A percentile compares a stretch with the other conserved stretches of the same genome.
phyloP scores from a whole-genome alignment of 2,888 invertebrate genomes.

The Notocelia uddmanniana region DNA sequence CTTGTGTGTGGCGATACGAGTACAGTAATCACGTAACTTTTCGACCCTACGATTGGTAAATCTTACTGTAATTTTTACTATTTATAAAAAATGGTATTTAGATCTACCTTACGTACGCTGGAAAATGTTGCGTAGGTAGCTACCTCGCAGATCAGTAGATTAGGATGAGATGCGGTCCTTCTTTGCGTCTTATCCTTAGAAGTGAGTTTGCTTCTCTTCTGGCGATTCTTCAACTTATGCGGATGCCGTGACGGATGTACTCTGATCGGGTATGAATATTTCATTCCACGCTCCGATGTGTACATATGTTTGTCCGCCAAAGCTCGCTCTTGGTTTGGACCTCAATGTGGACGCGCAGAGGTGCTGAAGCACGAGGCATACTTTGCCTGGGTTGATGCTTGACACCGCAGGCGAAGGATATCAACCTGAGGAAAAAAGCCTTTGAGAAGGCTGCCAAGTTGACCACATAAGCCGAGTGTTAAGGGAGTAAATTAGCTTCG shows the following conservation, averaged over 20 bases:
- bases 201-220: not conserved
- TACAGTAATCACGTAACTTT: too few relatives aligned
- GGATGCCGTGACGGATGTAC: not conserved
- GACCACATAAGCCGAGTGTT: not conserved
- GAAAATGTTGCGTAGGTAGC: too few relatives aligned
- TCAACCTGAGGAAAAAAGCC: not conserved
- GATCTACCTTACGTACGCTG: too few relatives aligned
- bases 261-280: not conserved
- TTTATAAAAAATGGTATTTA: too few relatives aligned
- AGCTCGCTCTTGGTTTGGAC: not conserved
- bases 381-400: not conserved
- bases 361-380: not conserved
- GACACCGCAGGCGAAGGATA: not conserved
- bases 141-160: too few relatives aligned
- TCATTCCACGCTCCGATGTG: not conserved
- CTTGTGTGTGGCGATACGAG: too few relatives aligned
- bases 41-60: too few relatives aligned
- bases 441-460: not conserved
- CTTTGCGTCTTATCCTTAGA: slow-evolving; percentile 1
- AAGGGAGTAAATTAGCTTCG: not conserved
- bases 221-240: not conserved
- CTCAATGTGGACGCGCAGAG: not conserved
- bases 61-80: too few relatives aligned
- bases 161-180: too few relatives aligned
- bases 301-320: not conserved